phyloP scores from a whole-genome alignment of 1,140 invertebrate genomes.

The Drosophila sproati region DNA sequence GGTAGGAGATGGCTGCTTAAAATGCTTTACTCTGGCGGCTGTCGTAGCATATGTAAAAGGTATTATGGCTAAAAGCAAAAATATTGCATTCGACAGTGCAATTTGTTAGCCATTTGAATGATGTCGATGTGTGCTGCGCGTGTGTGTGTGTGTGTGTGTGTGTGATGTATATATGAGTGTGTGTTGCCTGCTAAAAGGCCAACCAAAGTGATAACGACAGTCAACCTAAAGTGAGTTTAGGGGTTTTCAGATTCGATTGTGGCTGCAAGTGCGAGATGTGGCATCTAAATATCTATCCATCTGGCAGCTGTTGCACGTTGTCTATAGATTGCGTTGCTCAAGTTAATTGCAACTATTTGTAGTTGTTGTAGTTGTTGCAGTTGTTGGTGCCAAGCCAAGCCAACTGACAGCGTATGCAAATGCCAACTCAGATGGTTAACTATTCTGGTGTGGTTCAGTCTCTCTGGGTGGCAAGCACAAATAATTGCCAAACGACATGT shows the following conservation, averaged over 20 bases:
- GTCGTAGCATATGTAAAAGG: constrained; percentile 81
- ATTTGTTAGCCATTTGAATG: constrained; percentile 82
- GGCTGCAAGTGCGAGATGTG: background rate
- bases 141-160: background rate
- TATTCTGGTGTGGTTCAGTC: background rate
- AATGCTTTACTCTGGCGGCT: constrained; percentile 54
- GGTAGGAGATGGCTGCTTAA: constrained; percentile 49
- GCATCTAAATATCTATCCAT: background rate
- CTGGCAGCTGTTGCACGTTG: constrained; percentile 9
- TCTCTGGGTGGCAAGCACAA: constrained; percentile 1
- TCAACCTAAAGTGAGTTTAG: constrained; percentile 31
- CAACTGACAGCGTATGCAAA: constrained; percentile 25
- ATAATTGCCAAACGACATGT: background rate
- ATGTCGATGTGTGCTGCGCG: constrained; percentile 51
- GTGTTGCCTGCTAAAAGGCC: constrained; percentile 11
- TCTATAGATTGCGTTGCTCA: constrained; percentile 16
- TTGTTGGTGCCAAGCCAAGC: background rate
- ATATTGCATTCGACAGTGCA: constrained; percentile 83
- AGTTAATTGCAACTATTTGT: constrained; percentile 39
- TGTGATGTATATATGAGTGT: background rate
- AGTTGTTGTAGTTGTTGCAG: no score
- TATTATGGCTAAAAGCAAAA: constrained; percentile 83
- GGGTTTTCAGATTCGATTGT: constrained; percentile 22
- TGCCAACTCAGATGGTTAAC: constrained; percentile 1
- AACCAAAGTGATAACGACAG: constrained; percentile 31